Percentiles rank a stretch among this genome's conserved stretches.
Conservation (phyloP, 2,888 invertebrate species). For the Mesoligia furuncula region DNA sequence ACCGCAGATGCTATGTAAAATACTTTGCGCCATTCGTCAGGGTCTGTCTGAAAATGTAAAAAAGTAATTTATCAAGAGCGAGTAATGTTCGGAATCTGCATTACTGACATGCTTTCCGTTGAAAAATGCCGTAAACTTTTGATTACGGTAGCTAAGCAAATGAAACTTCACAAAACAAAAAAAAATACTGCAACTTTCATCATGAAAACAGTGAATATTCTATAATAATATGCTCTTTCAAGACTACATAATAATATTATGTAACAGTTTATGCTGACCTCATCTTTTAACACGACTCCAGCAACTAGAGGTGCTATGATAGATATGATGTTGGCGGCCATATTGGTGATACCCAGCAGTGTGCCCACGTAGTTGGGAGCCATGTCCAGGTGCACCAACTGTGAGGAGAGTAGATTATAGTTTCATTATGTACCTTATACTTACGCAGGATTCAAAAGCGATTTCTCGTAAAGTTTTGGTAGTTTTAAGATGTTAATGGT, state of each 20-base stretch:
- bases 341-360: slow-evolving; percentile 95
- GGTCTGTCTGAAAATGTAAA: slow-evolving; percentile 85
- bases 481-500: neutral
- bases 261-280: slow-evolving; percentile 61
- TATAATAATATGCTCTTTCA: neutral
- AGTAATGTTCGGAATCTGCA: neutral
- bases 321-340: slow-evolving; percentile 93
- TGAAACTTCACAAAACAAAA: neutral
- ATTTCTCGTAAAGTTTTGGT: neutral
- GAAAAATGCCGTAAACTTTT: neutral
- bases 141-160: neutral
- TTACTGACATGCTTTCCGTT: neutral
- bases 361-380: slow-evolving; percentile 95
- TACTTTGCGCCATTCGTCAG: slow-evolving; percentile 92
- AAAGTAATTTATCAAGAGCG: neutral
- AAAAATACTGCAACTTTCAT: neutral
- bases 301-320: slow-evolving; percentile 94
- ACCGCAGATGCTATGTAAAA: slow-evolving; percentile 93
- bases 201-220: neutral
- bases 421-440: neutral
- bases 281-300: slow-evolving; percentile 91
- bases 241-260: neutral
- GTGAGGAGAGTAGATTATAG: neutral
- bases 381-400: slow-evolving; percentile 95
- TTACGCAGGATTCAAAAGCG: neutral